Conservation (phyloP, 2,797 vertebrate genomes). For the Pseudomugil tenellus region DNA sequence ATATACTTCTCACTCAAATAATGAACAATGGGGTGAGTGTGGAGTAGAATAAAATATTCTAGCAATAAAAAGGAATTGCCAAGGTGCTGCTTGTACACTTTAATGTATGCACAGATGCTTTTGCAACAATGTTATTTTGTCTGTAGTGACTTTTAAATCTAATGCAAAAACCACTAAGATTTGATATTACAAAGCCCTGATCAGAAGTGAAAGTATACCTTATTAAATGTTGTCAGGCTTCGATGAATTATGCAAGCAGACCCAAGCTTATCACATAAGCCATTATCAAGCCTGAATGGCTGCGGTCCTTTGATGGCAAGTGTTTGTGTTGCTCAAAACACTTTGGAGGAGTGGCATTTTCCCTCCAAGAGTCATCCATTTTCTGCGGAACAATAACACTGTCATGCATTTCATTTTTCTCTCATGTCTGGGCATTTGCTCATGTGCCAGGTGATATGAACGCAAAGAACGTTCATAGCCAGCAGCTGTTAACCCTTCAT, state of each 20-base stretch:
- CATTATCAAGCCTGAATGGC: constrained; percentile 37
- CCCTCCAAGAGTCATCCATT: constrained; percentile 40
- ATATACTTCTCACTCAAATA: constrained; percentile 45
- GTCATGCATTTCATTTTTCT: constrained; percentile 28
- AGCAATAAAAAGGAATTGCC: constrained; percentile 30
- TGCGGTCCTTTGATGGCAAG: constrained; percentile 42
- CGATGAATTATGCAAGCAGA: constrained; percentile 34
- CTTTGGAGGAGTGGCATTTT: constrained; percentile 36
- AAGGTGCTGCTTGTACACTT: constrained; percentile 20
- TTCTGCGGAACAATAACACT: constrained; percentile 36
- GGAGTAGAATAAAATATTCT: constrained; percentile 53
- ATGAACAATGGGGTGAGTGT: constrained; percentile 56
- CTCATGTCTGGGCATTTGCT: constrained; percentile 25
- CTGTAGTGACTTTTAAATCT: constrained; percentile 23
- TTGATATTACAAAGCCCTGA: constrained; percentile 17
- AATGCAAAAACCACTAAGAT: constrained; percentile 12
- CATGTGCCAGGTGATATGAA: constrained; percentile 28
- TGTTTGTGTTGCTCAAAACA: constrained; percentile 42
- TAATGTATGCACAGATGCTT: constrained; percentile 15
- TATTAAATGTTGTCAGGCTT: constrained; percentile 29
- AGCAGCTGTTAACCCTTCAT: constrained; percentile 61
- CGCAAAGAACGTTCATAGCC: constrained; percentile 53
- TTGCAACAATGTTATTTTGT: constrained; percentile 11
- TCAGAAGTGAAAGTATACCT: constrained; percentile 18
- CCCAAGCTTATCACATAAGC: constrained; percentile 35